Percentiles rank a stretch among this genome's conserved stretches.
Evolutionary conservation across 2,113 vertebrate species (phyloP).

Genomic region (Himantopus leucocephalus): DNA sequence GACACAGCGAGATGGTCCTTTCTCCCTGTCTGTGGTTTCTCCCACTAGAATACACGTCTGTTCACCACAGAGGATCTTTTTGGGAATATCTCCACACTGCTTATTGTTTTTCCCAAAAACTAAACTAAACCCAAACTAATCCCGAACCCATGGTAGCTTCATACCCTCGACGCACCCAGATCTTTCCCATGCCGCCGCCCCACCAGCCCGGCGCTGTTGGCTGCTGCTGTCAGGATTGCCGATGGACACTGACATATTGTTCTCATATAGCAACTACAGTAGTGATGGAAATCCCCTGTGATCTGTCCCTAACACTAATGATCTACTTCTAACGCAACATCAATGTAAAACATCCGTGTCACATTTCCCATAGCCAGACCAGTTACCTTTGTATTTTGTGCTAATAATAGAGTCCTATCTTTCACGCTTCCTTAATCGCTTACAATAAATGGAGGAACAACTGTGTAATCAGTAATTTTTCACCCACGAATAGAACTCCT

Average conservation of each 20-base stretch:
- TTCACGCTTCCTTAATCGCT: background rate
- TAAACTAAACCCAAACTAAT: background rate
- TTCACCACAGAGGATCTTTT: background rate
- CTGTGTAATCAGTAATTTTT: background rate
- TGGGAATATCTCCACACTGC: background rate
- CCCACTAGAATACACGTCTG: background rate
- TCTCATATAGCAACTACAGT: background rate
- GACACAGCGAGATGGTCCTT: background rate
- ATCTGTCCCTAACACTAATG: background rate
- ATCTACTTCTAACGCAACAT: background rate
- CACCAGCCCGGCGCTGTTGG: background rate
- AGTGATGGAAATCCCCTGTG: background rate
- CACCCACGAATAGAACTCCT: background rate
- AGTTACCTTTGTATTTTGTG: background rate
- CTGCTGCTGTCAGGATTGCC: background rate
- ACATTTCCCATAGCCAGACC: background rate
- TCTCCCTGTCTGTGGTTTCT: background rate
- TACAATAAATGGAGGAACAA: background rate
- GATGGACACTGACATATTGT: background rate
- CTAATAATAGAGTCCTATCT: background rate
- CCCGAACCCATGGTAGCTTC: background rate
- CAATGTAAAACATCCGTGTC: background rate
- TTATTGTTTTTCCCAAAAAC: background rate
- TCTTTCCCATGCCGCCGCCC: background rate
- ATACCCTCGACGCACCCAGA: background rate